A percentile compares a stretch with the other conserved stretches of the same genome.
phyloP scores from a whole-genome alignment of 2,888 invertebrate species.

The Dolomedes plantarius region DNA sequence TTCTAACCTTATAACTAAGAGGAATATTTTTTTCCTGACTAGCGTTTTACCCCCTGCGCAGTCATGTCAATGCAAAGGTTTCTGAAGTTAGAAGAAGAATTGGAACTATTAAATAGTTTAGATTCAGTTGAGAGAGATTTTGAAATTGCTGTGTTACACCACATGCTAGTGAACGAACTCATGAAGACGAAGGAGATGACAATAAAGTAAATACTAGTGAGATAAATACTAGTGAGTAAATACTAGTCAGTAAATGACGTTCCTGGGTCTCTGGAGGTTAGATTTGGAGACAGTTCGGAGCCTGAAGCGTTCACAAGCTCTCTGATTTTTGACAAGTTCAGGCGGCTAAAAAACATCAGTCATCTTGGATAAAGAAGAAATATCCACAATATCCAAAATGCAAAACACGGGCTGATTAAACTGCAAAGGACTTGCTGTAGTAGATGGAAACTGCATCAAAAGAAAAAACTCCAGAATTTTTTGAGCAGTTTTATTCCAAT shows the following conservation, averaged over 20 bases:
- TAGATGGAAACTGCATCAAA: conserved; percentile 35
- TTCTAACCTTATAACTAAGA: too few species aligned
- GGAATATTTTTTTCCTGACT: too few species aligned
- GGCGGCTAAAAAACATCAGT: conserved; percentile 15
- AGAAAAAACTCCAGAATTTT: conserved; percentile 28
- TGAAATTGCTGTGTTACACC: too few species aligned
- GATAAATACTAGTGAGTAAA: conserved; percentile 39
- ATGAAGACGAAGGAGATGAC: conserved; percentile 24
- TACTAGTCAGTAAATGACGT: conserved; percentile 24
- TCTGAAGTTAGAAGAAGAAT: too few species aligned
- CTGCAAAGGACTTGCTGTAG: conserved; percentile 28
- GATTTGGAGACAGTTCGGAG: conserved; percentile 38
- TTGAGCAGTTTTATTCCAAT: conserved; percentile 17
- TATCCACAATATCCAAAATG: conserved; percentile 19
- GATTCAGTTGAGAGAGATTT: too few species aligned
- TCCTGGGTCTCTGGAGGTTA: conserved; percentile 11
- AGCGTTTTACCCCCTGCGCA: too few species aligned
- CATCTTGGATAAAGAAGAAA: conserved; percentile 16
- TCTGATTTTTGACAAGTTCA: conserved; percentile 35
- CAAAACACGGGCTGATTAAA: conserved; percentile 38
- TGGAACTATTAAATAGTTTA: too few species aligned
- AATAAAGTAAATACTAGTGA: too few species aligned
- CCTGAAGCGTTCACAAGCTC: conserved; percentile 32
- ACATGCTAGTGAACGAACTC: conserved; percentile 31
- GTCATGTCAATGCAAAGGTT: too few species aligned